Percentiles rank a stretch among this genome's conserved stretches.
Evolutionary conservation across 2,113 vertebrate genomes (phyloP).

Genomic region (Pica pica): DNA sequence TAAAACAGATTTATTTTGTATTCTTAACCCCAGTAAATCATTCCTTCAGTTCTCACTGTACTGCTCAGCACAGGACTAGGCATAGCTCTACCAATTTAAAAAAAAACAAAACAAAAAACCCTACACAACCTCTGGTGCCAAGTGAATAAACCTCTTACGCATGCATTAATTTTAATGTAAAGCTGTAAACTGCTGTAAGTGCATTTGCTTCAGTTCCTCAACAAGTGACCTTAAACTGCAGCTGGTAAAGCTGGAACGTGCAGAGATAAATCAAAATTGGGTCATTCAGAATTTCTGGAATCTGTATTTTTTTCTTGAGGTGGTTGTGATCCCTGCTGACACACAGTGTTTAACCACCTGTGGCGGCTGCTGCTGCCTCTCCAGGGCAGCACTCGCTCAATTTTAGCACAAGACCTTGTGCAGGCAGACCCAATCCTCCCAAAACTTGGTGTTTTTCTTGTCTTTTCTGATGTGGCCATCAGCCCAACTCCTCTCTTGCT

Average conservation of each 20-base stretch:
- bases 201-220: neutral
- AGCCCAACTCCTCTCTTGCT: neutral
- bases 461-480: neutral
- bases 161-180: neutral
- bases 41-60: neutral
- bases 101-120: neutral
- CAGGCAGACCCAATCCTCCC: neutral
- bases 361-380: neutral
- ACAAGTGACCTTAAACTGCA: accelerated
- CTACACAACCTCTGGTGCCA: neutral
- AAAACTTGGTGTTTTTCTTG: neutral
- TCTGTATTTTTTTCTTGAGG: accelerated
- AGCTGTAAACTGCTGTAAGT: neutral
- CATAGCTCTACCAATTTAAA: neutral
- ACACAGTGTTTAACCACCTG: accelerated
- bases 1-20: neutral
- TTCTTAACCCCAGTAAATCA: neutral
- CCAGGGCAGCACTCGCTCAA: accelerated
- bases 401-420: accelerated
- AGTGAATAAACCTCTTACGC: neutral
- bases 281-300: neutral
- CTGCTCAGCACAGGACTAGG: neutral
- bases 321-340: neutral
- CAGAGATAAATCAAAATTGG: neutral
- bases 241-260: accelerated